Evolutionary conservation across 2,888 invertebrate genomes (phyloP), one percentile per base, ranked within the genome.

Genomic region (Steromphala cineraria): DNA sequence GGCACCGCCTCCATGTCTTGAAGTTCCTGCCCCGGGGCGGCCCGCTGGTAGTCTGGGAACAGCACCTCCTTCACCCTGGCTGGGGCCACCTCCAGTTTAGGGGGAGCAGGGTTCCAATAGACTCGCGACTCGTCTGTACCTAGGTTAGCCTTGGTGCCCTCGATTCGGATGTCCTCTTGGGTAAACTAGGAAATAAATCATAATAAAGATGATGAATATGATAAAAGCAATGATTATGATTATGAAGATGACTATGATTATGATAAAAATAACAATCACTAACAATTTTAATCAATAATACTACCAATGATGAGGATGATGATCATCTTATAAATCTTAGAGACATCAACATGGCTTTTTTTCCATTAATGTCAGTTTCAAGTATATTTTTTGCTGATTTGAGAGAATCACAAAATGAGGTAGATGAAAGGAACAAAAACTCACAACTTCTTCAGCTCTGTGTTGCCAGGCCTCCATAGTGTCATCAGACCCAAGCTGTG

Each of bases 81-180:
- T 13, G 92, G 91, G 17, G 89, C 84, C 10, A 92, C 89, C 80
- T 92, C 91, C 79, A 92, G 88, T 84, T 92, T 93, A 19, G 93
- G 92, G 17, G 93, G 93, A 13, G 93, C 92, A 10, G 92, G 92
- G n/a, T 88, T 88, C 93, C 93, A 93, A 88, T 91, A 92, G 0
- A 92, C 83, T 36, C 90, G 87, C 0, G 92, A 92, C 75, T 91
- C 92, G 82, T 92, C 91, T 67, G 85, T 80, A 36, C 83, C 82
- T 10, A 90, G 80, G 2, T 82, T 78, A 53, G 91, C 81, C 76
- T 84, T 83, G 62, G 83, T 81, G 2, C 93, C 93, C 40, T 88
- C 85, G 10, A 91, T 76, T n/a, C 40, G 75, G 36, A 90, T 67
- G 36, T 87, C 85, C 19, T 82, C 71, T 46, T 86, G 78, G 24